Conservation (phyloP, 2,888 invertebrate genomes). For the Pollenia labialis region DNA sequence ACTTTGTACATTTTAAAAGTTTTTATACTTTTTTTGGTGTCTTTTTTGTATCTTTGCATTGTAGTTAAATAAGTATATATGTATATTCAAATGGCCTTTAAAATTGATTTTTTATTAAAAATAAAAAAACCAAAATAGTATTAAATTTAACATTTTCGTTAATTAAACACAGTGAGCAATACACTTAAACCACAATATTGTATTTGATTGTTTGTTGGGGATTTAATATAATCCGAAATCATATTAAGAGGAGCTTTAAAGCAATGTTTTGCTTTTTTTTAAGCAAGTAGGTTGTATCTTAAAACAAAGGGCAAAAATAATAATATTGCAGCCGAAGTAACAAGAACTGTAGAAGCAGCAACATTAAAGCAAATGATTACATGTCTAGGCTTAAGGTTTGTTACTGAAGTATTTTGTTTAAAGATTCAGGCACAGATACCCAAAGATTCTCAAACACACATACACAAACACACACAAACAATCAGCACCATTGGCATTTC, state of each 20-base stretch:
- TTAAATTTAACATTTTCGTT: constrained; percentile 15
- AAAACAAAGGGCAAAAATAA: constrained; percentile 32
- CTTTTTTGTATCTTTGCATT: constrained; percentile 28
- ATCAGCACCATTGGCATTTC: constrained; percentile 37
- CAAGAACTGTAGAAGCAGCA: constrained; percentile 1
- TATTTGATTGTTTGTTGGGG: constrained; percentile 18
- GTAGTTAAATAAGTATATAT: not conserved
- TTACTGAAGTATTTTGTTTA: constrained; percentile 80
- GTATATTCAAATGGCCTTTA: constrained; percentile 52
- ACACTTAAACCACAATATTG: constrained; percentile 5
- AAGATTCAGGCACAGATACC: constrained; percentile 23
- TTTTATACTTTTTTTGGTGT: not conserved
- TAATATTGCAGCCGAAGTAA: constrained; percentile 16
- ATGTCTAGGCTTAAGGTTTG: constrained; percentile 75
- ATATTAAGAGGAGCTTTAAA: constrained; percentile 31
- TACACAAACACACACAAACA: constrained; percentile 10
- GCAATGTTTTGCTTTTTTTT: constrained; percentile 8
- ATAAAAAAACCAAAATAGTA: constrained; percentile 23
- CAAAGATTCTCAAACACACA: not conserved
- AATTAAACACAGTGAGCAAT: not conserved
- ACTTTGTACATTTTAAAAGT: not conserved
- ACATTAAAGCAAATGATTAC: constrained; percentile 66
- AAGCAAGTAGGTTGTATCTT: constrained; percentile 57
- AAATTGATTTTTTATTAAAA: constrained; percentile 25
- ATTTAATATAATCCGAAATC: constrained; percentile 30